Conservation (phyloP, 2,113 vertebrate genomes). For the Hippoglossus stenolepis region DNA sequence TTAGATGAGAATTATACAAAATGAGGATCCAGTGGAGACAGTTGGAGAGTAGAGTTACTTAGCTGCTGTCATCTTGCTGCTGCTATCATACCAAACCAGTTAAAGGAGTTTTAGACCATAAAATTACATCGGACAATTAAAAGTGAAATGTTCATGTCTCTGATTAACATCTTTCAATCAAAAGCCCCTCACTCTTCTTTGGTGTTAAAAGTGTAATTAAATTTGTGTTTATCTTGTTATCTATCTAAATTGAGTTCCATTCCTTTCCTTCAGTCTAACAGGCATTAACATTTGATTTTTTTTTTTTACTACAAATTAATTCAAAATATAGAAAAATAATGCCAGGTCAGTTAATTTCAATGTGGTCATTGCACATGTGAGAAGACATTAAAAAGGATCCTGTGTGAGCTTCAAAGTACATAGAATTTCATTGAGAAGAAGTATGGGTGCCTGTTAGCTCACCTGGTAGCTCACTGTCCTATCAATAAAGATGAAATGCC, state of each 20-base stretch:
- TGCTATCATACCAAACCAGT: background rate
- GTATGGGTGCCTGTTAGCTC: no score
- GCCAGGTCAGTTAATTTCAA: slow-evolving; percentile 7
- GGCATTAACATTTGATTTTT: background rate
- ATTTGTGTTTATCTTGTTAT: slow-evolving; percentile 43
- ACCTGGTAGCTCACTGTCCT: no score
- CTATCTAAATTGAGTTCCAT: slow-evolving; percentile 58
- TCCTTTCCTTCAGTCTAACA: slow-evolving; percentile 19
- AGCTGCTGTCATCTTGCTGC: background rate
- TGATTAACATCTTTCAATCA: slow-evolving; percentile 47
- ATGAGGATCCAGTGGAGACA: background rate
- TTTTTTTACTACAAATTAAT: slow-evolving; percentile 25
- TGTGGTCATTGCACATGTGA: background rate
- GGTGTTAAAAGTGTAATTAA: slow-evolving; percentile 46
- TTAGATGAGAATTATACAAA: background rate
- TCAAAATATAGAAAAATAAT: slow-evolving; percentile 15
- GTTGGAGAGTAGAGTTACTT: background rate
- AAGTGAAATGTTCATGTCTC: slow-evolving; percentile 22
- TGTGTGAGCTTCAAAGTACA: no score
- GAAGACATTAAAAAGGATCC: no score
- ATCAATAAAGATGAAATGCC: no score
- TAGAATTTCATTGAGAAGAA: no score
- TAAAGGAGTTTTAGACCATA: background rate
- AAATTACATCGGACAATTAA: slow-evolving; percentile 33
- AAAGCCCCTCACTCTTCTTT: slow-evolving; percentile 21